Conservation (phyloP, 1,140 invertebrate species). For the Pseudomyrmex pallidus region DNA sequence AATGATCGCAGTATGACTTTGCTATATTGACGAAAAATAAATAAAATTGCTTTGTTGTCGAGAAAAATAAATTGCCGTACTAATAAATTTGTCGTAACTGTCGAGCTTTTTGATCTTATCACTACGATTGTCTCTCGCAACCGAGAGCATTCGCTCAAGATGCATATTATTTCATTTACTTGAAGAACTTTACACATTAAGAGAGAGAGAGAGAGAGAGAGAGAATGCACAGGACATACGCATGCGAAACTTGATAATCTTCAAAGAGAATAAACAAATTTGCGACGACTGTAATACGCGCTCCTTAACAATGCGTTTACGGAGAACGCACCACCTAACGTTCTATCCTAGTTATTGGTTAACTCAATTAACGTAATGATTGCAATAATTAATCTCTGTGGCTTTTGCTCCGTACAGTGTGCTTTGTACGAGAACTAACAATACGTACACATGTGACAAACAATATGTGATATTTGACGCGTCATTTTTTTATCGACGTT, state of each 20-base stretch:
- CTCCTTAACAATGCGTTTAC: conserved; percentile 27
- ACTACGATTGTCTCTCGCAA: not conserved
- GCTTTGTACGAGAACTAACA: conserved; percentile 27
- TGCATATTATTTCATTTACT: conserved; percentile 19
- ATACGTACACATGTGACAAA: not conserved
- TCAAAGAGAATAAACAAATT: conserved; percentile 59
- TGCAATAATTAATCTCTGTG: conserved; percentile 56
- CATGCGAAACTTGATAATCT: conserved; percentile 21
- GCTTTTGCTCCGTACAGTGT: conserved; percentile 36
- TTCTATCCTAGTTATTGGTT: conserved; percentile 50
- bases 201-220: not conserved
- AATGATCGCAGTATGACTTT: conserved; percentile 11
- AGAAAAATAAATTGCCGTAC: not conserved
- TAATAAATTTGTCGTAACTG: not conserved
- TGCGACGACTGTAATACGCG: conserved; percentile 43
- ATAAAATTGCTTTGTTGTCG: too few species aligned
- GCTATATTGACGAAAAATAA: not conserved
- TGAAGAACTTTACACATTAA: not conserved
- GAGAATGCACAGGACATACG: not conserved
- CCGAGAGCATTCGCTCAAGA: not conserved
- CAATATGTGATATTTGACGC: not conserved
- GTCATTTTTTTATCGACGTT: too few species aligned
- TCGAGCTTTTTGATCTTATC: not conserved
- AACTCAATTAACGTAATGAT: conserved; percentile 54
- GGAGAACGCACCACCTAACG: conserved; percentile 19